These are phyloP conservation scores for Ennomos erosarius DNA, from an alignment of 2,888 invertebrate species.

Conservation along the genomic window DNA sequence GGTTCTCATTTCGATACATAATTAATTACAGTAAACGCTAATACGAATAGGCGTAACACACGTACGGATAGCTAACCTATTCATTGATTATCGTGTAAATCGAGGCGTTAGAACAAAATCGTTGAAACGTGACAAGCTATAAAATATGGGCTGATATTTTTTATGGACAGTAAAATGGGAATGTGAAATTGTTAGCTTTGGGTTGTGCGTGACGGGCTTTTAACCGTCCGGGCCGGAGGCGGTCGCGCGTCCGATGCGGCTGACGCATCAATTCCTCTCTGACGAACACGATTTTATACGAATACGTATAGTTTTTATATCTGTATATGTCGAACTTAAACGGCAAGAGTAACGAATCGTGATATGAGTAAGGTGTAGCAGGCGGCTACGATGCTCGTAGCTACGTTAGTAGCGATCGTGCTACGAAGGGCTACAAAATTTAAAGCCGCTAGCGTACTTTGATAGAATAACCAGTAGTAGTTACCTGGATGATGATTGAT, in stretches of 20 bases:
- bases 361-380: not conserved
- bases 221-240: slow-evolving; percentile 21
- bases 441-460: not conserved
- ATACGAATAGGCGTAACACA: not conserved
- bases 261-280: slow-evolving; percentile 30
- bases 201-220: slow-evolving; percentile 39
- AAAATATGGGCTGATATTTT: slow-evolving; percentile 67
- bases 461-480: too few relatives aligned
- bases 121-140: slow-evolving; percentile 52
- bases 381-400: not conserved
- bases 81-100: slow-evolving; percentile 27
- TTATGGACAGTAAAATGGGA: slow-evolving; percentile 67
- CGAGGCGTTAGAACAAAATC: slow-evolving; percentile 52
- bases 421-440: slow-evolving; percentile 7
- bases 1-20: slow-evolving; percentile 20
- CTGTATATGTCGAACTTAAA: slow-evolving; percentile 4
- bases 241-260: slow-evolving; percentile 25
- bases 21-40: slow-evolving; percentile 10
- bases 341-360: slow-evolving; percentile 15
- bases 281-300: slow-evolving; percentile 29
- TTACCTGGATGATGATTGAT: too few relatives aligned
- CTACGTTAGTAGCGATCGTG: too few relatives aligned
- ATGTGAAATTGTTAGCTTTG: slow-evolving; percentile 58
- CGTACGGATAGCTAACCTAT: not conserved
- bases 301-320: slow-evolving; percentile 16